Conservation (phyloP, 2,888 invertebrate genomes). For the Onchidella celtica region DNA sequence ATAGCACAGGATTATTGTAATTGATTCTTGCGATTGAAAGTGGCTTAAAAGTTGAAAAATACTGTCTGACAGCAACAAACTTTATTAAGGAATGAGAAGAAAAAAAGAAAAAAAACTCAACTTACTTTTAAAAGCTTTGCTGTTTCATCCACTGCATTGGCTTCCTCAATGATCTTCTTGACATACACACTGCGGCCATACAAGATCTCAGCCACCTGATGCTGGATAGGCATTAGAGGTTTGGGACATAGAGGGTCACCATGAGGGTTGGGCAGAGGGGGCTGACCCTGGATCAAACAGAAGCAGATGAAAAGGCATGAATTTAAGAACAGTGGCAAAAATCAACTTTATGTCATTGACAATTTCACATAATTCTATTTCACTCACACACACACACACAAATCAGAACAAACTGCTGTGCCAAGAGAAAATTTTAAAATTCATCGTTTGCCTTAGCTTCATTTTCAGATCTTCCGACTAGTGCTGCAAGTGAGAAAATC, state of each 20-base stretch:
- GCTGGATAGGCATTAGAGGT: constrained; percentile 86
- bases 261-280: constrained; percentile 74
- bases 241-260: constrained; percentile 72
- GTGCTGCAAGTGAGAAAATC: too few species aligned
- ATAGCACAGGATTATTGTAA: too few species aligned
- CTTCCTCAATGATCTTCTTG: constrained; percentile 97
- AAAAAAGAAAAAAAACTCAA: background rate
- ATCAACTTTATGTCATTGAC: too few species aligned
- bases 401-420: too few species aligned
- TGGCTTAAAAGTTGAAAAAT: background rate
- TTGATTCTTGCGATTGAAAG: too few species aligned
- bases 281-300: constrained; percentile 61
- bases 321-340: too few species aligned
- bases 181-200: constrained; percentile 89
- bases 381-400: background rate
- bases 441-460: too few species aligned
- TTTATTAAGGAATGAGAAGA: background rate
- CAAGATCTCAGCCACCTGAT: constrained; percentile 89
- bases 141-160: constrained; percentile 94
- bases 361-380: too few species aligned
- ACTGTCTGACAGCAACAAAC: background rate
- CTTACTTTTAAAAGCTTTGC: constrained; percentile 86
- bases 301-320: background rate
- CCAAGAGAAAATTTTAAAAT: too few species aligned
- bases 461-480: too few species aligned